Percentiles rank a stretch among this genome's conserved stretches.
Evolutionary conservation across 1,140 invertebrate species (phyloP).

Genomic region (Trichomalopsis sarcophagae): DNA sequence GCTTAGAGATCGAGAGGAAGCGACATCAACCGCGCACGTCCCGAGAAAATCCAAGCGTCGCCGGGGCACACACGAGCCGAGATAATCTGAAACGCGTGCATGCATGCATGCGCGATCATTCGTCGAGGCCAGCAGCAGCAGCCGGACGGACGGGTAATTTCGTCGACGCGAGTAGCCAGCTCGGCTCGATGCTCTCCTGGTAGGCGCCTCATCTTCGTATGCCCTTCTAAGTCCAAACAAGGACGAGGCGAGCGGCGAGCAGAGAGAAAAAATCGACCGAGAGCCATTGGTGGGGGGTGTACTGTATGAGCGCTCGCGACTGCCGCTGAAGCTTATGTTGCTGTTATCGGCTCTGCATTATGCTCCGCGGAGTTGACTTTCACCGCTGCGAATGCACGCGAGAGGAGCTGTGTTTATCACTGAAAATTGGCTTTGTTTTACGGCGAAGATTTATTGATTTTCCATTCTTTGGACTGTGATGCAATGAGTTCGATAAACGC

Average conservation of each 20-base stretch:
- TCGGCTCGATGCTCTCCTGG: constrained; percentile 32
- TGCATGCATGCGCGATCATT: not conserved
- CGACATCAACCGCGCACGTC: not conserved
- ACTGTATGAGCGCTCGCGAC: not conserved
- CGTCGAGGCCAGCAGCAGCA: not conserved
- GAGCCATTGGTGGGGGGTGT: not conserved
- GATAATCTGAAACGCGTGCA: not conserved
- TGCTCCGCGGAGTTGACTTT: not conserved
- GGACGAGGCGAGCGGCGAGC: not conserved
- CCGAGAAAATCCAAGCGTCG: constrained; percentile 9
- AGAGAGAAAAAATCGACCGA: not conserved
- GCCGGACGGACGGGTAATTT: constrained; percentile 10
- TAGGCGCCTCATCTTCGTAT: constrained; percentile 39
- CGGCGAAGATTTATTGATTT: not conserved
- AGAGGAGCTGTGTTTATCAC: not conserved
- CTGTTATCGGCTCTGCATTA: not conserved
- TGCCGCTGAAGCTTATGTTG: not conserved
- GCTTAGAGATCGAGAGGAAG: too few species aligned
- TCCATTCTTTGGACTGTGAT: not conserved
- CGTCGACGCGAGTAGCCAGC: not conserved
- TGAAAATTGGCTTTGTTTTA: not conserved
- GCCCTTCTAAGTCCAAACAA: constrained; percentile 51
- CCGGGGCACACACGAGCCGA: not conserved
- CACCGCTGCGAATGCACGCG: not conserved
- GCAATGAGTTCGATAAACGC: not conserved